Evolutionary conservation across 2,888 invertebrate species (phyloP), one percentile per base, ranked within the genome.

Genomic region (Meandrusa payeni): DNA sequence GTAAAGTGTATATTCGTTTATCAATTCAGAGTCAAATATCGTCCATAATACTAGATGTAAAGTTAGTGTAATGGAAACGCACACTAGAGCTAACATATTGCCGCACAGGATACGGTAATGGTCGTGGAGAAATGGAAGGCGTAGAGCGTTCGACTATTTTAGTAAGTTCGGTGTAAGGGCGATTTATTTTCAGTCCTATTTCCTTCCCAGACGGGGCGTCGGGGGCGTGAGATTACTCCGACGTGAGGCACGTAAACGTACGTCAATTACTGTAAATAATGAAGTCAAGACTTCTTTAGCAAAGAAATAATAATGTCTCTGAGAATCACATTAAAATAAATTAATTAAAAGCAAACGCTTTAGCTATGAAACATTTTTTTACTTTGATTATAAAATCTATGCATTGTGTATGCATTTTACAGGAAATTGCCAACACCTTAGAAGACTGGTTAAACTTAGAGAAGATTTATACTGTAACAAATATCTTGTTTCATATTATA

Each of bases 181-280:
- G 79, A 81, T 82, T 82, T 86, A 85, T 85, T 85, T 82, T 75
- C 69, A 77, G 79, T 68, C 68, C 76, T 76, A 79, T 82, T 85
- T 86, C 83, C 85, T 83, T 64, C 69, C 52, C 64, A 76, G 69
- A 69, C 67, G 61, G 54, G 52, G 33, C 47, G 49, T 41, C 31
- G 47, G 59, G 55, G 57, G 57, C 59, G 55, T 60, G 57, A 57
- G 61, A 61, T 64, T 64, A 60, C 63, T 64, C 62, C 32, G 33
- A 6, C 31, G 53, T 54, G 52, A 55, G 51, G 52, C 50, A 64
- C 54, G 57, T 56, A 62, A 60, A 56, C 53, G 45, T 47, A 51
- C 58, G 61, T 67, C 61, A 58, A 51, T 59, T 54, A 45, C 47
- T 50, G 52, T 55, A 38, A 48, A 43, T 44, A 29, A 43, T 42